Evolutionary conservation across 2,888 invertebrate species (phyloP), one percentile per base, ranked within the genome.

Genomic region (Alsophila aescularia): DNA sequence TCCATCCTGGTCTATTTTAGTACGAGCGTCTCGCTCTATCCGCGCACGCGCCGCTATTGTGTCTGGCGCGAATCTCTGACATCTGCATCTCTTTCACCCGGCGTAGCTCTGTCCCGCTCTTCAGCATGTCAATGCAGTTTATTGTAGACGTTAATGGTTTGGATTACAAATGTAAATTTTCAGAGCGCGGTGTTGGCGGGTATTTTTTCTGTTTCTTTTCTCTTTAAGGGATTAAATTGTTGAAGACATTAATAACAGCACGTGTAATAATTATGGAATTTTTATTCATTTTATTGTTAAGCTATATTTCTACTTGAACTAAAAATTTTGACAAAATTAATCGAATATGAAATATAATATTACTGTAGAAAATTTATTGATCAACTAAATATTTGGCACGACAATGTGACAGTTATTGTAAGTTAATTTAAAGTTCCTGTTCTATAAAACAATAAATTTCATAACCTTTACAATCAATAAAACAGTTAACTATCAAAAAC

Each of bases 141-240:
- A 90, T 90, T 90, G 90, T 89, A 79, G 87, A 90, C 90, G 80
- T 85, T 90, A 90, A 90, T 90, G 89, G 85, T 74, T 85, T 80
- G 85, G 87, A 91, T 90, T 89, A 90, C 87, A 85, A 90, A 90
- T 90, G 90, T 91, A 90, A 90, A 90, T 91, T 90, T 89, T 87
- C 85, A 87, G 82, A 84, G 83, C 79, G 86, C 83, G 82, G 85
- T 85, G 88, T 89, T 87, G 88, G 87, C 77, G 78, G 81, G 77
- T 72, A 77, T 86, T 88, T 87, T 85, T 76, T 83, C 67, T 43
- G 6, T 78, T 82, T 77, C 81, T 81, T 85, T 83, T 85, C 83
- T 87, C 77, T 82, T 78, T 85, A 85, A 78, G 83, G 85, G 80
- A 87, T 87, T 86, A 85, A 85, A 87, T 85, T 85, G 83, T 85